phyloP scores from a whole-genome alignment of 2,797 vertebrate species.

The Mionectes olivaceus region DNA sequence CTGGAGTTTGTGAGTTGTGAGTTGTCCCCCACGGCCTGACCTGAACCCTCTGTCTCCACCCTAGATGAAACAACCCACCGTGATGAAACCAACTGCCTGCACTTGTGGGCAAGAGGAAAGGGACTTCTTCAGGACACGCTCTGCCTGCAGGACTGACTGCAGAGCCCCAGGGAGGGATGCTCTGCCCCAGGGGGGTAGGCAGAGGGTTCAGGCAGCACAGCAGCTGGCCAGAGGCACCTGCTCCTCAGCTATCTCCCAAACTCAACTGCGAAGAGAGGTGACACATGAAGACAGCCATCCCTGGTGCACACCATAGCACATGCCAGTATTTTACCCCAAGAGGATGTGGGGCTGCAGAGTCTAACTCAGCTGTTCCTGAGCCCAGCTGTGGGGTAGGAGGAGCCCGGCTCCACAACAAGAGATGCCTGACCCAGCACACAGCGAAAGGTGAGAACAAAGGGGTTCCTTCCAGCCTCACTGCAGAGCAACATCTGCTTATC shows the following conservation, averaged over 20 bases:
- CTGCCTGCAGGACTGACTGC: not conserved
- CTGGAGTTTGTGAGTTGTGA: not conserved
- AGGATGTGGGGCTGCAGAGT: rapidly evolving
- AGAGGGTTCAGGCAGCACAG: not conserved
- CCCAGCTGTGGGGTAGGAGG: not conserved
- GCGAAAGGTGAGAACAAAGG: rapidly evolving
- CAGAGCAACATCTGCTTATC: constrained; percentile 18
- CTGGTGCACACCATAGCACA: not conserved
- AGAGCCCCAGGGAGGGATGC: not conserved
- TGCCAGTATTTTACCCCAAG: rapidly evolving
- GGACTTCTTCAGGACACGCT: not conserved
- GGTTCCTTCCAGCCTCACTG: not conserved
- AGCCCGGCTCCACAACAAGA: not conserved
- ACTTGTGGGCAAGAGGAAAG: not conserved
- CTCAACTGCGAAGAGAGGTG: not conserved
- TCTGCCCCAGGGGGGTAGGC: not conserved
- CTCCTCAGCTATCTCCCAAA: not conserved
- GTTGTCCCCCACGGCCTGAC: not conserved
- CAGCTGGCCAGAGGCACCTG: not conserved
- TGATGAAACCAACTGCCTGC: not conserved
- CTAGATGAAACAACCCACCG: not conserved
- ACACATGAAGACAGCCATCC: rapidly evolving
- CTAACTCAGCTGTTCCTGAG: not conserved
- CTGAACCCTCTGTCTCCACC: not conserved
- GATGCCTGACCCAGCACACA: not conserved